Base-by-base conservation (phyloP, 64 coral and sea anemone species). In the Montipora capricornis region DNA sequence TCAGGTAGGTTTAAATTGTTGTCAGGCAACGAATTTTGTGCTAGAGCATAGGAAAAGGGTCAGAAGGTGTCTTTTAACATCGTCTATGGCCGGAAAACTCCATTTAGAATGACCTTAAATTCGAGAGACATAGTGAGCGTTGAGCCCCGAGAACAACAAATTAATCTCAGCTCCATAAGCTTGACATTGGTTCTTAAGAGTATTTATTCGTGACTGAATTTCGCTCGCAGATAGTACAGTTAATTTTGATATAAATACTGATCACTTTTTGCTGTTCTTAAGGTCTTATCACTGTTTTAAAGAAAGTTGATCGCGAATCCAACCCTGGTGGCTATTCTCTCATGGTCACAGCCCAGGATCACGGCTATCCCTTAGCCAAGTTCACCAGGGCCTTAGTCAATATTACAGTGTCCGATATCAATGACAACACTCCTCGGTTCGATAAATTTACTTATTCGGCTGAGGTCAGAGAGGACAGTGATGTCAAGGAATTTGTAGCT, bases 361-460 rank as follows among this genome's bases (percentile, higher is more conserved):
- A 97, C 76, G 96, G 96, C 9, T 97, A 97, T 49, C 96, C 96
- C 24, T 83, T 58, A 2, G 67, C 97, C 4, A 87, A 91, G 29
- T 83, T 78, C 5, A 87, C 97, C 17, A 94, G 78, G 6, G 82
- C 91, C 2, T 74, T 80, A 12, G 83, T 98, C 19, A 98, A 98
- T 67, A 88, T 98, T 12, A 90, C 90, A 1, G 87, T 98, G 47
- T 96, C 94, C 51, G 97, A 98, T 77, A 84, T 96, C 37, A 98
- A 98, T 55, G 96, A 97, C 45, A 97, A 97, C 17, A 69, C 89
- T 22, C 96, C 96, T 64, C 77, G 73, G 77, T 97, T 97, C 79
- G 84, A 94, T 87, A 95, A 92, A 66, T 97, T 97, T n/a, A 95
- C 92, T 1, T 97, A 97, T 84, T 89, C 81, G 14, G 96, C 93